Percentiles rank a stretch among this genome's conserved stretches.
Conservation (phyloP, 2,888 invertebrate species). For the Tinea pellionella region DNA sequence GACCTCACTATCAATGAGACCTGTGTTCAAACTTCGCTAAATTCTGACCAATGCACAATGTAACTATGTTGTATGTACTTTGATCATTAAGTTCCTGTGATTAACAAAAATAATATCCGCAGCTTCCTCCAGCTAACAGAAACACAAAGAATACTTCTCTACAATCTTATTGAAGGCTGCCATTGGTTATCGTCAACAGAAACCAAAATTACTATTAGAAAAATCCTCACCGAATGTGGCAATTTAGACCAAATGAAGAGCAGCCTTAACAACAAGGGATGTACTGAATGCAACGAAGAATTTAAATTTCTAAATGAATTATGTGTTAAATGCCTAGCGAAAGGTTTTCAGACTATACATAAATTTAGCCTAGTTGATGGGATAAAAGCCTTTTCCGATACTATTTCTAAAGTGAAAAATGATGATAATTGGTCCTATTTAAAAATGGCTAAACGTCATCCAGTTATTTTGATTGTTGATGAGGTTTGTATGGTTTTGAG, state of each 20-base stretch:
- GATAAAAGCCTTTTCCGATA: slow-evolving; percentile 48
- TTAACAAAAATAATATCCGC: slow-evolving; percentile 20
- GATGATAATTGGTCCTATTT: slow-evolving; percentile 42
- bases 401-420: slow-evolving; percentile 43
- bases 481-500: slow-evolving; percentile 53
- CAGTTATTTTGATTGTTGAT: slow-evolving; percentile 76
- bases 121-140: slow-evolving; percentile 43
- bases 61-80: neutral
- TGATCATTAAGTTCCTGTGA: neutral
- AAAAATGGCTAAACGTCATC: slow-evolving; percentile 62
- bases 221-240: slow-evolving; percentile 48
- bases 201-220: slow-evolving; percentile 43
- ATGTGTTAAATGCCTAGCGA: slow-evolving; percentile 46
- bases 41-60: too few relatives aligned
- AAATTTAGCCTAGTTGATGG: slow-evolving; percentile 46
- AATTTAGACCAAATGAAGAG: slow-evolving; percentile 34
- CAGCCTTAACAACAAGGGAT: slow-evolving; percentile 26
- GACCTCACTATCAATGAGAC: too few relatives aligned
- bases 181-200: slow-evolving; percentile 39
- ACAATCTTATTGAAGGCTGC: slow-evolving; percentile 47
- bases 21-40: too few relatives aligned
- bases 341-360: slow-evolving; percentile 42
- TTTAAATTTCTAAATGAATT: slow-evolving; percentile 38
- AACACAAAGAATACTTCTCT: slow-evolving; percentile 48
- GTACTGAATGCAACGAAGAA: slow-evolving; percentile 34